These are phyloP conservation scores for Polypedilum pembai DNA, from an alignment of 1,140 invertebrate genomes.

Conservation along the genomic window DNA sequence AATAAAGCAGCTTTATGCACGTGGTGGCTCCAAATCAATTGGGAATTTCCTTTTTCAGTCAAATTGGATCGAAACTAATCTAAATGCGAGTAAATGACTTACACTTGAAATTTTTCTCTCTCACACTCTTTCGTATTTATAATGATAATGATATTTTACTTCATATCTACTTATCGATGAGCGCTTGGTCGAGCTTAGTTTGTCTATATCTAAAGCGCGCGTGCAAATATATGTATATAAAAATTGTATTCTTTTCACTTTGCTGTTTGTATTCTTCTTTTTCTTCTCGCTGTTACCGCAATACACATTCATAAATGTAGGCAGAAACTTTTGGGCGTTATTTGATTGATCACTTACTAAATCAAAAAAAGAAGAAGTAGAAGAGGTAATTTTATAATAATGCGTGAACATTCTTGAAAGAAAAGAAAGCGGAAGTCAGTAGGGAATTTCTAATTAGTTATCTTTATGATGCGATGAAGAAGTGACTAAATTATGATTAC, in stretches of 20 bases:
- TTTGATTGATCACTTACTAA: constrained; percentile 13
- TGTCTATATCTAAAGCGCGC: not conserved
- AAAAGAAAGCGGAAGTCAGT: not conserved
- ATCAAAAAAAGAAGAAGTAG: constrained; percentile 9
- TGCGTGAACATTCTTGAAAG: not conserved
- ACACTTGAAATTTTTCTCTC: too few relatives aligned
- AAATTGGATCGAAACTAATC: not conserved
- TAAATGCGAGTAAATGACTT: not conserved
- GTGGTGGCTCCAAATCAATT: not conserved
- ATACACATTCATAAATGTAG: not conserved
- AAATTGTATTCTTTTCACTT: too few relatives aligned
- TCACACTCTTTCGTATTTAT: not conserved
- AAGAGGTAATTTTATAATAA: constrained; percentile 2
- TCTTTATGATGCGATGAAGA: not conserved
- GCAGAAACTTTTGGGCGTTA: constrained; percentile 13
- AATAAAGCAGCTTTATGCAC: not conserved
- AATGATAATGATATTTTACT: constrained; percentile 19
- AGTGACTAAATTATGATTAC: not conserved
- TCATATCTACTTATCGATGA: not conserved
- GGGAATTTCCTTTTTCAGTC: constrained; percentile 6
- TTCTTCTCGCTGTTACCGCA: not conserved
- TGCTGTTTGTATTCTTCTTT: too few relatives aligned
- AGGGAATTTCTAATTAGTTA: not conserved
- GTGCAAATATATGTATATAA: not conserved
- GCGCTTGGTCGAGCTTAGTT: too few relatives aligned